A percentile compares a stretch with the other conserved stretches of the same genome.
Evolutionary conservation across 2,797 vertebrate genomes (phyloP).

Genomic region (Psittacula echo): DNA sequence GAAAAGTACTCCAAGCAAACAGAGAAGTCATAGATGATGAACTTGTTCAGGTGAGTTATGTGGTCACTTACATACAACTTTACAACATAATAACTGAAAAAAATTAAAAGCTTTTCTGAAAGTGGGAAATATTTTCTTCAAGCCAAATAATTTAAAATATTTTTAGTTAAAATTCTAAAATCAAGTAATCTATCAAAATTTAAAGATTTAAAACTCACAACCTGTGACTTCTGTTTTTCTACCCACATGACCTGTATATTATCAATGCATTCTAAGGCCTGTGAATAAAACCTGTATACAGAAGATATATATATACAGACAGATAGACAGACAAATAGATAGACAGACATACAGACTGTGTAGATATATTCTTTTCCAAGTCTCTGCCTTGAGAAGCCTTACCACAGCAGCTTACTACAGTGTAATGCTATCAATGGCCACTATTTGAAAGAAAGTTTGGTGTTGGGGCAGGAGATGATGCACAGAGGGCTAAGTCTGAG

Average conservation of each 20-base stretch:
- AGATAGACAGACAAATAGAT: neutral
- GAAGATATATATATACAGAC: neutral
- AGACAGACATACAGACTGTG: neutral
- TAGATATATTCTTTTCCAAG: neutral
- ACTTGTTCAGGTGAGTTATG: slow-evolving; percentile 85
- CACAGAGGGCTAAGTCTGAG: neutral
- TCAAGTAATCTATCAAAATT: neutral
- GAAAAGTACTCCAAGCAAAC: slow-evolving; percentile 81
- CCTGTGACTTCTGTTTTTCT: neutral
- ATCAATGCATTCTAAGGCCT: neutral
- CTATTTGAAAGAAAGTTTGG: neutral
- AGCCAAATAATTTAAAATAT: neutral
- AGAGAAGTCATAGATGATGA: slow-evolving; percentile 83
- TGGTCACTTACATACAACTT: neutral
- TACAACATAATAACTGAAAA: neutral
- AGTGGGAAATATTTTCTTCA: neutral
- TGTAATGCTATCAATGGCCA: neutral
- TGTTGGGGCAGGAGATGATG: neutral
- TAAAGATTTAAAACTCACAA: neutral
- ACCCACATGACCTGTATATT: neutral
- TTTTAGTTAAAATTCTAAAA: neutral
- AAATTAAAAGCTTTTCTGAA: neutral
- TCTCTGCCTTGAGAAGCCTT: neutral
- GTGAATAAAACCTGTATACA: neutral
- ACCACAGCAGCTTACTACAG: neutral